A percentile compares a stretch with the other conserved stretches of the same genome.
phyloP scores from a whole-genome alignment of 2,113 vertebrate genomes.

The Orcinus orca region DNA sequence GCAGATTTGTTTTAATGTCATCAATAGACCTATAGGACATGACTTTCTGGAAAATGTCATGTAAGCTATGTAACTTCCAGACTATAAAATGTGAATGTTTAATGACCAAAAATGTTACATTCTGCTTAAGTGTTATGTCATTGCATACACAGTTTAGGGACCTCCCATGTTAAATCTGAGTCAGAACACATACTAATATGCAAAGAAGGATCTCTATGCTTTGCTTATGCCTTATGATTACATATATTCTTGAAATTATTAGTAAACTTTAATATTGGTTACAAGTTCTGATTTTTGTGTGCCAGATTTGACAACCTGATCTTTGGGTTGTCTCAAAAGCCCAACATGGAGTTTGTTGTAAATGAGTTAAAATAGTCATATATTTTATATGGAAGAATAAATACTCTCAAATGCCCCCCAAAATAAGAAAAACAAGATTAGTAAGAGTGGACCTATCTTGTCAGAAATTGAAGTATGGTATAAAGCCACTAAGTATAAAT shows the following conservation, averaged over 20 bases:
- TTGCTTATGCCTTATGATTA: background rate
- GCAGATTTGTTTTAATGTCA: slow-evolving; percentile 18
- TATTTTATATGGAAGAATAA: background rate
- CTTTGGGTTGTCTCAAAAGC: background rate
- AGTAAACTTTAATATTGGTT: background rate
- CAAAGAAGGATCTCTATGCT: background rate
- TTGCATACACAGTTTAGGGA: background rate
- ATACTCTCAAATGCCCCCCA: background rate
- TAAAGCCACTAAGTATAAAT: background rate
- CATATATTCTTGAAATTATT: background rate
- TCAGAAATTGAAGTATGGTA: background rate
- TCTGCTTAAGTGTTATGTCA: background rate
- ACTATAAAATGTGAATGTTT: background rate
- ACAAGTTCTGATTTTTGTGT: background rate
- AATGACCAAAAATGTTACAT: background rate
- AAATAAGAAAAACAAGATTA: slow-evolving; percentile 10
- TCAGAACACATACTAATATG: background rate
- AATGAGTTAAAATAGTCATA: background rate
- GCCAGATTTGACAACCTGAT: background rate
- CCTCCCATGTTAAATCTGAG: background rate
- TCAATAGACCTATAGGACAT: background rate
- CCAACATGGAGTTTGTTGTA: background rate
- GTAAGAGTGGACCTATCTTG: background rate
- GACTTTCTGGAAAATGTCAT: background rate
- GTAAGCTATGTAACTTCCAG: background rate